Base-by-base conservation (phyloP, 1,140 invertebrate species). In the Trachelipus rathkii region DNA sequence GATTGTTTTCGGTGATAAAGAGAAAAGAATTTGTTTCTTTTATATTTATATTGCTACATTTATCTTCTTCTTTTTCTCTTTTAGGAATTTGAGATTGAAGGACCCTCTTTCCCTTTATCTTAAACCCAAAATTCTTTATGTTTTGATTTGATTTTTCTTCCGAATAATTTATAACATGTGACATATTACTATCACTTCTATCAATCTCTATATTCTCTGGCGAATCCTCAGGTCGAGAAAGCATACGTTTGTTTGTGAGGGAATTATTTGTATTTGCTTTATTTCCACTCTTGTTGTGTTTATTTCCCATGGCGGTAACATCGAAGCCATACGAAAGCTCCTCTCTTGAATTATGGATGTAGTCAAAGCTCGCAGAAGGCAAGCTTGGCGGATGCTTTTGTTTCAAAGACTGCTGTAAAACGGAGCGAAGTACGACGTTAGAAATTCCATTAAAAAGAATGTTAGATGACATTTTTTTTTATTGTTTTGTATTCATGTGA, bases 21-120 rank as follows among this genome's bases (percentile, higher is more conserved):
- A 50, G 50, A 60, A 60, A 60, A 60, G 50, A 60, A 60, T 60
- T 60, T 60, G 50, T 60, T 60, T 60, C 50, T 60, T 60, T 60
- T 60, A 60, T 60, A 60, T 60, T 60, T 60, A 19, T 60, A 15
- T 60, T 60, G 50, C 19, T 15, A 19, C 50, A 60, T 60, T 60
- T 60, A 8, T 60, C 50, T 60, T 19, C 46, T 50, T 50, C 11
- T 60, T 60, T 13, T 8, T 60, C 50, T 13, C 50, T 60, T 19
- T 19, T 60, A 60, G 11, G 46, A 15, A 60, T 19, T 60, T 60
- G 11, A 8, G 50, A 60, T 60, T 60, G 50, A 60, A 60, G 19
- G 50, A 60, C 11, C 11, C 50, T 60, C 50, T 60, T 60, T 15
- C 50, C 11, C 50, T 1, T 60, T 60, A 15, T 60, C 50, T 60